phyloP scores from a whole-genome alignment of 2,888 invertebrate species.

The Agrenia bidenticulata region DNA sequence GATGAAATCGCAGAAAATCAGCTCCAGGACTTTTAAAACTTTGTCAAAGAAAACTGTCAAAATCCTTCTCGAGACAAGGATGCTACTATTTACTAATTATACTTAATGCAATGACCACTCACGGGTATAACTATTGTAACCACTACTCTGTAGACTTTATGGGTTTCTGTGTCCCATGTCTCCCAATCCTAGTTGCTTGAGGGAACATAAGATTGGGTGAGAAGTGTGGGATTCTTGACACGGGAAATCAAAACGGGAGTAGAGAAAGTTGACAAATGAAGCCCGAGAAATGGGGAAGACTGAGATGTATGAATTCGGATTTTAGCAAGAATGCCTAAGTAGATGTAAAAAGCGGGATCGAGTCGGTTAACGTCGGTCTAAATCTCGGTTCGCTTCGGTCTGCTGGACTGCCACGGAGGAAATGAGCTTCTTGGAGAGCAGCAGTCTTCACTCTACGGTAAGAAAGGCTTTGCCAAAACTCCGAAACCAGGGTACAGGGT shows the following conservation, averaged over 20 bases:
- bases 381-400: slow-evolving; percentile 30
- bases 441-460: neutral
- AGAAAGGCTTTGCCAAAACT: slow-evolving; percentile 5
- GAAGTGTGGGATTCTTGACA: neutral
- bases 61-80: no score
- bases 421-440: slow-evolving; percentile 13
- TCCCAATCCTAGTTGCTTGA: no score
- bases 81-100: no score
- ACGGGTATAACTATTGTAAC: no score
- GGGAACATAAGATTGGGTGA: no score
- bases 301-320: slow-evolving; percentile 30
- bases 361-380: slow-evolving; percentile 24
- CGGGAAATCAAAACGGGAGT: slow-evolving; percentile 11
- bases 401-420: slow-evolving; percentile 19
- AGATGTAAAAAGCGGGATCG: slow-evolving; percentile 23
- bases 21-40: no score
- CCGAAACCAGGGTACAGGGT: slow-evolving; percentile 28
- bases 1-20: no score
- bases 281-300: slow-evolving; percentile 32
- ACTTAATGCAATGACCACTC: no score
- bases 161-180: no score
- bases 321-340: slow-evolving; percentile 4
- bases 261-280: slow-evolving; percentile 15
- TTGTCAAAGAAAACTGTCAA: no score
- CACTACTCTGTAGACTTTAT: no score